phyloP scores from a whole-genome alignment of 1,140 invertebrate species.

The Bombus confusus region DNA sequence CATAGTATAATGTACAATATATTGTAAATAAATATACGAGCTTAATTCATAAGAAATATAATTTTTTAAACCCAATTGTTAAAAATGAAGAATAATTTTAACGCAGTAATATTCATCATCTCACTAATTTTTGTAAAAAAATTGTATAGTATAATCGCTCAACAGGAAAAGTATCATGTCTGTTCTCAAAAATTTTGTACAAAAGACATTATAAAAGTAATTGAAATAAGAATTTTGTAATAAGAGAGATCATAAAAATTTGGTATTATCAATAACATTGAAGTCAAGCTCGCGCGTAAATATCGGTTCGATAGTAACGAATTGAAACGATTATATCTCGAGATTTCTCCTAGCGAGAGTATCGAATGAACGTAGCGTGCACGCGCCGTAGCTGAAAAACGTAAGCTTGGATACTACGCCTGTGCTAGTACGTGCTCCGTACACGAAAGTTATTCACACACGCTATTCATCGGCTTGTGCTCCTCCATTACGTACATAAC shows the following conservation, averaged over 20 bases:
- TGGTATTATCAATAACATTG: background rate
- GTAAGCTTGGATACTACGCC: constrained; percentile 49
- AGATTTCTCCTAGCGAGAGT: constrained; percentile 50
- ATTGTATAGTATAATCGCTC: background rate
- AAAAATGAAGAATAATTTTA: background rate
- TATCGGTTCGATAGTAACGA: constrained; percentile 24
- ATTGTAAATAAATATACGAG: constrained; percentile 72
- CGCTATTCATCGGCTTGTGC: constrained; percentile 53
- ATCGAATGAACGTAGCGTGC: constrained; percentile 55
- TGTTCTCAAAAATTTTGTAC: background rate
- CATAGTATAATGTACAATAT: constrained; percentile 68
- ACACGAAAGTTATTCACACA: constrained; percentile 53
- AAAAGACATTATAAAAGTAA: background rate
- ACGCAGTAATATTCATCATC: background rate
- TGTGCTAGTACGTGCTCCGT: constrained; percentile 53
- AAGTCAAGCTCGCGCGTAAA: constrained; percentile 37
- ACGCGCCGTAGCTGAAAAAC: constrained; percentile 52
- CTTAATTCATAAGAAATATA: constrained; percentile 60
- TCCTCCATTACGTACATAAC: constrained; percentile 56
- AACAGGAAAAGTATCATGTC: background rate
- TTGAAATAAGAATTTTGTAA: background rate
- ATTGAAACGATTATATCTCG: constrained; percentile 40
- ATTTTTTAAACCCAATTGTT: constrained; percentile 37
- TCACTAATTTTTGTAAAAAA: background rate
- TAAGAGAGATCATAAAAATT: background rate